These are phyloP conservation scores for Drosophila seguyi DNA, from an alignment of 1,140 invertebrate species.

Conservation along the genomic window DNA sequence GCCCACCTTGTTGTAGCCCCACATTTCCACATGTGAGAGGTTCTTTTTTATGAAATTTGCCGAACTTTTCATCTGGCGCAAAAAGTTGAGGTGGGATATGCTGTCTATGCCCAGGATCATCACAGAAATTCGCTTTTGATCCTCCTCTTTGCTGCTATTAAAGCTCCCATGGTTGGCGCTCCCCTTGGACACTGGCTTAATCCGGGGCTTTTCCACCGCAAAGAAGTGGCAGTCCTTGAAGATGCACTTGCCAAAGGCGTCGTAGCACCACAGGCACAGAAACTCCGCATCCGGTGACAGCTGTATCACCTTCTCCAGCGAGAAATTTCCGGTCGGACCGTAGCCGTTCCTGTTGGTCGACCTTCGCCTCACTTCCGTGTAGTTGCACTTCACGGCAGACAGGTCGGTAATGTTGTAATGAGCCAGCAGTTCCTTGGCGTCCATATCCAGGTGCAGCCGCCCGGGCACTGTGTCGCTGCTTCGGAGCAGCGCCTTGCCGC, in stretches of 20 bases:
- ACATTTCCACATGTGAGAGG: slow-evolving; percentile 89
- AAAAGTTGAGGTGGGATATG: slow-evolving; percentile 93
- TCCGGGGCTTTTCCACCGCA: slow-evolving; percentile 86
- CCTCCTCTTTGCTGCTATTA: slow-evolving; percentile 26
- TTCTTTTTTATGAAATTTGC: slow-evolving; percentile 87
- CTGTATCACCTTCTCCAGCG: slow-evolving; percentile 78
- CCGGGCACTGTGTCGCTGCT: slow-evolving; percentile 65
- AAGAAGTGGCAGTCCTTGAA: slow-evolving; percentile 91
- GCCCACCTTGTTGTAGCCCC: slow-evolving; percentile 93
- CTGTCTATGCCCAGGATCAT: slow-evolving; percentile 94
- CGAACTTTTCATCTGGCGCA: slow-evolving; percentile 92
- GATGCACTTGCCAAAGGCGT: slow-evolving; percentile 82
- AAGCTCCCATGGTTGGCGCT: background rate
- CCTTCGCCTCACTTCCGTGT: slow-evolving; percentile 87
- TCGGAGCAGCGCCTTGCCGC: slow-evolving; percentile 82
- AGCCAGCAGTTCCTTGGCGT: slow-evolving; percentile 87
- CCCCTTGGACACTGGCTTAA: background rate
- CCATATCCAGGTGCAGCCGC: slow-evolving; percentile 87
- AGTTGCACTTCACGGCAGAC: slow-evolving; percentile 87
- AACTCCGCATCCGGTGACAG: slow-evolving; percentile 87
- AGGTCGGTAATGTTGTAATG: slow-evolving; percentile 86
- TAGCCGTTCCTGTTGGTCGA: slow-evolving; percentile 77
- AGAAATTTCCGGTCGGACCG: slow-evolving; percentile 82
- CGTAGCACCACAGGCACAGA: slow-evolving; percentile 87
- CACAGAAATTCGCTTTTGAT: slow-evolving; percentile 86